Conservation (phyloP, 2,797 vertebrate genomes). For the Chrosomus eos region DNA sequence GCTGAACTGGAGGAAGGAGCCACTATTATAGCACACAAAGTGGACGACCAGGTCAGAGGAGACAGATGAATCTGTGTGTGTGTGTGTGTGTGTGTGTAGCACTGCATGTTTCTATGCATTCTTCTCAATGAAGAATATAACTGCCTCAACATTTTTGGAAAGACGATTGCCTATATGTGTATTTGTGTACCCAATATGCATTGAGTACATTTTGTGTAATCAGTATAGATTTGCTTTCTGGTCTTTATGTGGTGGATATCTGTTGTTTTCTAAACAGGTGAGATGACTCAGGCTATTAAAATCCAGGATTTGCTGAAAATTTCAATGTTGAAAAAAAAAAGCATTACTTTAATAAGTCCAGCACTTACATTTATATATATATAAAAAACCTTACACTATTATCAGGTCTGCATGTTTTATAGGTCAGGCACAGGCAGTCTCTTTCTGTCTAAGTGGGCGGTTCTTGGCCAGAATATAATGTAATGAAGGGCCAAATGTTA, state of each 20-base stretch:
- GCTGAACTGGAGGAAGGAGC: constrained; percentile 87
- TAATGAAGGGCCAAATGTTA: neutral
- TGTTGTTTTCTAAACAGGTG: neutral
- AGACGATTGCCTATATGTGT: neutral
- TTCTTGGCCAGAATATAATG: neutral
- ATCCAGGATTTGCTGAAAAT: neutral
- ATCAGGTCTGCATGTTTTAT: neutral
- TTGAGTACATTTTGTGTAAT: neutral
- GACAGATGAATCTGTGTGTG: constrained; percentile 25
- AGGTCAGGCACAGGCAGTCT: neutral
- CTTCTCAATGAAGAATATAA: neutral
- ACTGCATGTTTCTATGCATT: neutral
- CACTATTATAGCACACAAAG: constrained; percentile 84
- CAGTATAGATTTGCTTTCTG: neutral
- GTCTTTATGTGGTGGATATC: neutral
- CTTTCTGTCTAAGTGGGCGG: neutral
- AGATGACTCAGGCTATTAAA: neutral
- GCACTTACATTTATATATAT: neutral
- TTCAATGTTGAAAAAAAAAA: too few relatives aligned
- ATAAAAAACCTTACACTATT: neutral
- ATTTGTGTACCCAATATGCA: neutral
- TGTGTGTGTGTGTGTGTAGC: constrained; percentile 35
- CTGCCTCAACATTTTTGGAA: neutral
- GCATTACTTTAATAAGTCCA: neutral
- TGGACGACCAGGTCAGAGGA: constrained; percentile 88